Percentiles rank a stretch among this genome's conserved stretches.
phyloP scores from a whole-genome alignment of 2,888 invertebrate genomes.

The Vannuccia rotundouncinata region DNA sequence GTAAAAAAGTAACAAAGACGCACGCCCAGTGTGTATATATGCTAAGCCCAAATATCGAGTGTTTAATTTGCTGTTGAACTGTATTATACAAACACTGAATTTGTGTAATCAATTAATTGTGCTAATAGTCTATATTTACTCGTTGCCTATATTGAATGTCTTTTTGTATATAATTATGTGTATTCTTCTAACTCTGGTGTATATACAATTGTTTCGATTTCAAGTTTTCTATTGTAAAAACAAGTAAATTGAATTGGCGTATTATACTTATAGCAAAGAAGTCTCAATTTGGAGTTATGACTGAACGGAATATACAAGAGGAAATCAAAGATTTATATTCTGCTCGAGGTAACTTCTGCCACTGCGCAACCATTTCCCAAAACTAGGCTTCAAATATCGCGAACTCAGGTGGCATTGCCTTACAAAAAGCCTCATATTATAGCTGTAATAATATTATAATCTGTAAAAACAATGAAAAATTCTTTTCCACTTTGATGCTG shows the following conservation, averaged over 20 bases:
- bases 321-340: neutral
- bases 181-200: too few relatives aligned
- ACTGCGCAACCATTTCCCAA: neutral
- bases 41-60: constrained; percentile 14
- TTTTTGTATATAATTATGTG: too few relatives aligned
- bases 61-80: constrained; percentile 14
- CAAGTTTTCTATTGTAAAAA: too few relatives aligned
- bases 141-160: too few relatives aligned
- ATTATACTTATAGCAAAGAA: too few relatives aligned
- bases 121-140: neutral
- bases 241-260: too few relatives aligned
- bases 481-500: constrained; percentile 5
- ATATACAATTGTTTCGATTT: too few relatives aligned
- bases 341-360: neutral
- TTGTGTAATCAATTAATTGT: constrained; percentile 10
- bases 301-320: too few relatives aligned
- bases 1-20: neutral
- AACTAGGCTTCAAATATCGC: neutral
- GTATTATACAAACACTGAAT: neutral
- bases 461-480: neutral
- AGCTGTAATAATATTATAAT: neutral
- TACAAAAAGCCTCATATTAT: too few relatives aligned
- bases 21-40: neutral
- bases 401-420: neutral
- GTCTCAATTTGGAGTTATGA: too few relatives aligned